Base-by-base conservation (phyloP, 2,888 invertebrate genomes). In the Scelioninae gen. 1 region DNA sequence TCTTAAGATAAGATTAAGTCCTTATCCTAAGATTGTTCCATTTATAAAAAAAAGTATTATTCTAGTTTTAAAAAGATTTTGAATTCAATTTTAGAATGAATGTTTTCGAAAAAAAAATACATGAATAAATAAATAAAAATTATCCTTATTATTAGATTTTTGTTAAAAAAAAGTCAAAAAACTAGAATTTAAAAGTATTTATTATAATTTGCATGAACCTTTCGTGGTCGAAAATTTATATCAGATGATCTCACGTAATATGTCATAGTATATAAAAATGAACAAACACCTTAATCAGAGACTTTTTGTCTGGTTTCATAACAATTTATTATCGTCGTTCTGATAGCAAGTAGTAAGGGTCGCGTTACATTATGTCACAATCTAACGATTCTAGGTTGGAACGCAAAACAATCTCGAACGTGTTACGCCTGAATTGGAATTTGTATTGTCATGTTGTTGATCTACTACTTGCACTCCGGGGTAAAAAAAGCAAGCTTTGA, bases 381-480 rank as follows among this genome's bases (percentile, higher is more conserved):
- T 71, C 51, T 58, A 58, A 55, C 32, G 55, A 68, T 68, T 10
- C 13, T 32, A 32, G 55, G 23, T 68, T 68, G 16, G 8, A 66
- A 40, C 66, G 23, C 40, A 29, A 32, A 55, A 16, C 13, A 68
- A 56, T 45, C 43, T 68, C 15, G 38, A 23, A 0, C n/a, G 34
- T 9, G 32, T 5, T 53, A 23, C 32, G 13, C 13, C 13, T 9
- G 15, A 9, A 38, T 58, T 34, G 71, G 60, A 71, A 71, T 72
- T 62, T 72, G 72, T 72, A 53, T 62, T 53, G 62, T 72, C 72
- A 72, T 43, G 62, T 40, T 71, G 60, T 71, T 60, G 51, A 13
- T 71, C n/a, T 38, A 9, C n/a, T 23, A 29, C 11, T 51, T 51
- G 29, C 49, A 32, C 23, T 3, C 8, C 13, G 23, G 6, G n/a